Evolutionary conservation across 2,113 vertebrate species (phyloP).

Genomic region (Pollachius pollachius): DNA sequence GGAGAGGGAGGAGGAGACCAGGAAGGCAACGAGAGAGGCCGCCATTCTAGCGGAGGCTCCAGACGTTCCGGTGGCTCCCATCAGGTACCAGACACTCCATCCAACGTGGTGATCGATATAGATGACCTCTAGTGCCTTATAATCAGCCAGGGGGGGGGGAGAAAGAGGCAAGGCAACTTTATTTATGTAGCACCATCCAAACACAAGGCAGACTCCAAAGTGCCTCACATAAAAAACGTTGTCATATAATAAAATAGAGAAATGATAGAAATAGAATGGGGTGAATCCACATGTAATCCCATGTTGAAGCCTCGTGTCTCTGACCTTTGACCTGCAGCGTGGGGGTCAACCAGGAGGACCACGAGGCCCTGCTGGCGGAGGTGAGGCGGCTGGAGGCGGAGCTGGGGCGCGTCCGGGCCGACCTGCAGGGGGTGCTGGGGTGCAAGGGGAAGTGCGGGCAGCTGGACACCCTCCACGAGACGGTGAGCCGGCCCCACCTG

Average conservation of each 20-base stretch:
- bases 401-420: constrained; percentile 72
- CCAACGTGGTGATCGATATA: not conserved
- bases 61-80: constrained; percentile 22
- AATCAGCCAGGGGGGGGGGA: too few relatives aligned
- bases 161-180: too few relatives aligned
- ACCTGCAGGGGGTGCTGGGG: constrained; percentile 68
- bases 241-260: too few relatives aligned
- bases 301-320: too few relatives aligned
- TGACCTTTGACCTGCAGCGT: constrained; percentile 44
- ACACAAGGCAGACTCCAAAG: too few relatives aligned
- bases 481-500: constrained; percentile 43
- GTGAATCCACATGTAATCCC: too few relatives aligned
- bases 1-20: constrained; percentile 34
- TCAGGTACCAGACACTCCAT: constrained; percentile 70
- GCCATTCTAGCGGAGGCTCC: constrained; percentile 22
- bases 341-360: constrained; percentile 69
- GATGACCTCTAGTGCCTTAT: too few relatives aligned
- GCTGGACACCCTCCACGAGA: constrained; percentile 68
- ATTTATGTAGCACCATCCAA: too few relatives aligned
- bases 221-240: too few relatives aligned
- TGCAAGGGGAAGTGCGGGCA: constrained; percentile 74
- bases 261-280: too few relatives aligned
- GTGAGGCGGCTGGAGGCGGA: constrained; percentile 80
- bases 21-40: constrained; percentile 32
- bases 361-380: constrained; percentile 67